These are phyloP conservation scores for Dryococelus australis DNA, from an alignment of 2,888 invertebrate species.

Conservation along the genomic window DNA sequence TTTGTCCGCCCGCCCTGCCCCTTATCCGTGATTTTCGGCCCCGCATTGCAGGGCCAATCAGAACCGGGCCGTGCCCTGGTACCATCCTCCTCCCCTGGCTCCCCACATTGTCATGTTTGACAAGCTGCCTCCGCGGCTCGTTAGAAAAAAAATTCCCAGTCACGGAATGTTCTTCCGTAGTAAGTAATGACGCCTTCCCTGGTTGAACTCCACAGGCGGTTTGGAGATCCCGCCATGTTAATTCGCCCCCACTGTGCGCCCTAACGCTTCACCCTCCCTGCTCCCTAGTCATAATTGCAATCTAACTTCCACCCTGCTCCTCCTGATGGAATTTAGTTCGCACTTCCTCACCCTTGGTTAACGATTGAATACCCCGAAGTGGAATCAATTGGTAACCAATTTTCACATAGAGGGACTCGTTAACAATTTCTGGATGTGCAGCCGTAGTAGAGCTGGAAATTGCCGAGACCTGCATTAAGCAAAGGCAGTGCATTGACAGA, in stretches of 20 bases:
- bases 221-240: neutral
- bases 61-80: neutral
- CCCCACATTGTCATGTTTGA: neutral
- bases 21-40: neutral
- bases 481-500: too few relatives aligned
- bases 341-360: neutral
- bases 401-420: neutral
- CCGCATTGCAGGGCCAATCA: constrained; percentile 10
- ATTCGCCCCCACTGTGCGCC: too few relatives aligned
- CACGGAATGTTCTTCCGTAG: neutral
- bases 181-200: neutral
- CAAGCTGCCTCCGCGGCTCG: neutral
- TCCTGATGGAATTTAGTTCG: neutral
- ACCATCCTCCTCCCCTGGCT: neutral
- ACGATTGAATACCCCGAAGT: neutral
- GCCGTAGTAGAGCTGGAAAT: too few relatives aligned
- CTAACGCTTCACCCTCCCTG: too few relatives aligned
- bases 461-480: too few relatives aligned
- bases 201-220: neutral
- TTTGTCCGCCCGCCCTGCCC: neutral
- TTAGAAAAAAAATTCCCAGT: neutral
- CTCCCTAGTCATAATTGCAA: too few relatives aligned
- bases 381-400: neutral
- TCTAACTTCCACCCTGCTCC: neutral
- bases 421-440: neutral